Evolutionary conservation across 1,140 invertebrate species (phyloP).

Genomic region (Pygmarrhopalites habei): DNA sequence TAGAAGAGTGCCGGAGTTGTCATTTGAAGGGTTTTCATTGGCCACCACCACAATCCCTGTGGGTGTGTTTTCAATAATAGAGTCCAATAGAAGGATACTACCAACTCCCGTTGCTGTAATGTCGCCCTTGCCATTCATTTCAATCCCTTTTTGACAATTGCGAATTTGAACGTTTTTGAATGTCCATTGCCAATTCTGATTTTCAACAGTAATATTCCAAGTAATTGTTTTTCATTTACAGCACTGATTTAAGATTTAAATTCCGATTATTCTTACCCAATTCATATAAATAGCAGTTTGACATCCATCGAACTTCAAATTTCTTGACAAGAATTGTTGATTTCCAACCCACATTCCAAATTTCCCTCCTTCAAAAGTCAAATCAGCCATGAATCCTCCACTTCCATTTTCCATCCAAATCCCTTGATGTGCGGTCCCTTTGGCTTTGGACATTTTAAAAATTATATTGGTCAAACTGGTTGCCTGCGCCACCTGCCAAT

Average conservation of each 20-base stretch:
- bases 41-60: constrained; percentile 14
- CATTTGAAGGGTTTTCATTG: constrained; percentile 11
- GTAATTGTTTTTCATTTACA: neutral
- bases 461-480: constrained; percentile 31
- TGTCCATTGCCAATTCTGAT: constrained; percentile 38
- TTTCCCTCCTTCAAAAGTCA: constrained; percentile 31
- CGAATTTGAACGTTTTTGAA: constrained; percentile 23
- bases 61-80: constrained; percentile 19
- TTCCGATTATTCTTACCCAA: constrained; percentile 36
- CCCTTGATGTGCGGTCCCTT: constrained; percentile 26
- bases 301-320: constrained; percentile 21
- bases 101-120: constrained; percentile 17
- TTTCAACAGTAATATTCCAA: constrained; percentile 2
- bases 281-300: constrained; percentile 34
- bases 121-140: constrained; percentile 16
- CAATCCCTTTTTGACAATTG: constrained; percentile 24
- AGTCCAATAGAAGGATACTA: constrained; percentile 29
- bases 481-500: constrained; percentile 38
- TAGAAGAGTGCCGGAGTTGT: constrained; percentile 27
- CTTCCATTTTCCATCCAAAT: constrained; percentile 39
- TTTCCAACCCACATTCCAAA: constrained; percentile 38
- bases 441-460: constrained; percentile 30
- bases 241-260: too few relatives aligned
- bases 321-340: constrained; percentile 33
- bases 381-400: constrained; percentile 36